Base-by-base conservation (phyloP, 2,113 vertebrate genomes). In the Bostrychus sinensis region DNA sequence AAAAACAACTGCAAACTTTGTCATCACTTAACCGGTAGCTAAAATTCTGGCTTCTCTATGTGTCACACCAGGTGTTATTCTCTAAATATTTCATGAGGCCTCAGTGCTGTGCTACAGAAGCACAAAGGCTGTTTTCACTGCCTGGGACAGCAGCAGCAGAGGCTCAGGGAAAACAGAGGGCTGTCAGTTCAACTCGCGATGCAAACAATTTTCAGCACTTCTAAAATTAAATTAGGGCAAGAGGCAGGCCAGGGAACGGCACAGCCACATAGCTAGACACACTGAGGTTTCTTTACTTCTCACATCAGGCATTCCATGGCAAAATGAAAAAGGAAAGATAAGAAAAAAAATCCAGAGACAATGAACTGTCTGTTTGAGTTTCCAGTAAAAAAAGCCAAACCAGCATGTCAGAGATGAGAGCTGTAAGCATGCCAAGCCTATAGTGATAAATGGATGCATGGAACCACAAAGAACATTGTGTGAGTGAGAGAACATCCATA, bases 191-290 rank as follows among this genome's bases (percentile, higher is more conserved):
- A 13, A 20, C 56, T 41, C 39, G 81, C 70, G 77, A 86, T 42
- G 46, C 70, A 71, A 84, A 87, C 70, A 76, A 81, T 80, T 75
- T 87, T 81, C 83, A 79, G 80, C 66, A 10, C 48, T 57, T 76
- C 88, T 90, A 87, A 89, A 91, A 93, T 91, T 89, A 87, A 91
- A 90, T 89, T 77, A 86, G 78, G 77, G 73, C 53, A 74, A 66
- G 82, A 82, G 81, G 69, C 75, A 63, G 66, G 69, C 73, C 69
- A 66, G 72, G 54, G 77, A 76, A 72, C 70, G 62, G 77, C 59
- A 61, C 63, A 19, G 72, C 63, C 20, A 45, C 81, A 77, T 70
- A 60, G 73, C 78, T 78, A 37, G 54, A 70, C 81, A 67, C 46
- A 55, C 66, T 56, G 8, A 58, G 78, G 43, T 78, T 66, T 77